These are phyloP conservation scores for Myripristis murdjan DNA, from an alignment of 2,797 vertebrate genomes.

Conservation along the genomic window DNA sequence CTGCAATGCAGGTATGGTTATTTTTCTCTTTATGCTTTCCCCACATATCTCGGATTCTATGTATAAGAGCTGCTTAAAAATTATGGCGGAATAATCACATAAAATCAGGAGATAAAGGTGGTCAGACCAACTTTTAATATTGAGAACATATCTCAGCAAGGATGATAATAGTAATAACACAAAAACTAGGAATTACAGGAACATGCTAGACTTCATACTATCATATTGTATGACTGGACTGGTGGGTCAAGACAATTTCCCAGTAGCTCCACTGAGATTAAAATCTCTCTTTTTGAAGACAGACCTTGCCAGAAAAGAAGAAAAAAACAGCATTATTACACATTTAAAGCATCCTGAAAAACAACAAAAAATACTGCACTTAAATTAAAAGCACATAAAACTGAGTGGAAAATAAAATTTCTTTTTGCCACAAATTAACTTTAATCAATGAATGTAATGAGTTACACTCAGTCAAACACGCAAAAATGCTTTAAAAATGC, in stretches of 20 bases:
- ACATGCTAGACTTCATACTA: background rate
- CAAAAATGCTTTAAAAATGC: conserved; percentile 27
- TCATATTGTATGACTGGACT: background rate
- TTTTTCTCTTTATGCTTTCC: conserved; percentile 29
- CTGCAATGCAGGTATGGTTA: conserved; percentile 42
- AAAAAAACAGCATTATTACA: conserved; percentile 19
- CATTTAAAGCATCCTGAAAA: conserved; percentile 18
- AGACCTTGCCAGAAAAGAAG: conserved; percentile 4
- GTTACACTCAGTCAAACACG: conserved; percentile 29
- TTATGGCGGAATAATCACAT: conserved; percentile 17
- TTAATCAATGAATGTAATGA: conserved; percentile 32
- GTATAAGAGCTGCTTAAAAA: conserved; percentile 27
- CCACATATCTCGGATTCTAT: conserved; percentile 22
- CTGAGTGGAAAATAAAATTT: conserved; percentile 18
- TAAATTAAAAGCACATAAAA: conserved; percentile 27
- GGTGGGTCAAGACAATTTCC: too few relatives aligned
- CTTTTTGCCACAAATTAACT: conserved; percentile 26
- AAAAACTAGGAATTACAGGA: background rate
- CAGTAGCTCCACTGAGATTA: too few relatives aligned
- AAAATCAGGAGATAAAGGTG: too few relatives aligned
- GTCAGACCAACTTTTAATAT: background rate
- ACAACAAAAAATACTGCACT: conserved; percentile 11
- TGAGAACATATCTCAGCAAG: background rate
- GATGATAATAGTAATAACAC: conserved; percentile 26
- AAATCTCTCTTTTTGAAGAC: too few relatives aligned